phyloP scores from a whole-genome alignment of 2,797 vertebrate genomes.

The Crypturellus tataupa region DNA sequence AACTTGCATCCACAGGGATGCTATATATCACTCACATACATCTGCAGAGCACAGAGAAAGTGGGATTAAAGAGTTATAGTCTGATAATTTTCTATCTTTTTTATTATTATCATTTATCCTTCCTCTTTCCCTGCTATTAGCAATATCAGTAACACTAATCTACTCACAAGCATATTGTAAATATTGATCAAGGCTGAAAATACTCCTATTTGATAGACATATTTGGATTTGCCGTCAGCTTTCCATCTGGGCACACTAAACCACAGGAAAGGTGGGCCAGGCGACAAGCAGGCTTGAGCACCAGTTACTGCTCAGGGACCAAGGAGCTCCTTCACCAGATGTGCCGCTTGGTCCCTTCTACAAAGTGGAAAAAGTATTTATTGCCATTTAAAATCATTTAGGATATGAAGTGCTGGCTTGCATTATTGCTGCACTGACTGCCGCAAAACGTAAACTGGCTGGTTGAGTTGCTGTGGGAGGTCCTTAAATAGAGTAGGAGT shows the following conservation, averaged over 20 bases:
- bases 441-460: not conserved
- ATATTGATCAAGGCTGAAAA: not conserved
- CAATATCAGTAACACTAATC: not conserved
- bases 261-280: not conserved
- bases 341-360: not conserved
- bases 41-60: not conserved
- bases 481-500: not conserved
- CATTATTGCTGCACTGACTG: not conserved
- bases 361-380: not conserved
- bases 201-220: not conserved
- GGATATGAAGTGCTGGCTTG: not conserved
- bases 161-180: not conserved
- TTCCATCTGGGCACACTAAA: not conserved
- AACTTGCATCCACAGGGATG: not conserved
- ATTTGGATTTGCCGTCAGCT: not conserved
- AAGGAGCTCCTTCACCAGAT: not conserved
- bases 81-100: not conserved
- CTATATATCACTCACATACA: not conserved
- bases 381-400: not conserved
- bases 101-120: not conserved
- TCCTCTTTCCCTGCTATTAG: not conserved
- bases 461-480: not conserved
- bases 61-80: not conserved
- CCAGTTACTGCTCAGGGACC: not conserved
- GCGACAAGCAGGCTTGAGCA: not conserved